A percentile compares a stretch with the other conserved stretches of the same genome.
phyloP scores from a whole-genome alignment of 2,113 vertebrate species.

The Sorex araneus region DNA sequence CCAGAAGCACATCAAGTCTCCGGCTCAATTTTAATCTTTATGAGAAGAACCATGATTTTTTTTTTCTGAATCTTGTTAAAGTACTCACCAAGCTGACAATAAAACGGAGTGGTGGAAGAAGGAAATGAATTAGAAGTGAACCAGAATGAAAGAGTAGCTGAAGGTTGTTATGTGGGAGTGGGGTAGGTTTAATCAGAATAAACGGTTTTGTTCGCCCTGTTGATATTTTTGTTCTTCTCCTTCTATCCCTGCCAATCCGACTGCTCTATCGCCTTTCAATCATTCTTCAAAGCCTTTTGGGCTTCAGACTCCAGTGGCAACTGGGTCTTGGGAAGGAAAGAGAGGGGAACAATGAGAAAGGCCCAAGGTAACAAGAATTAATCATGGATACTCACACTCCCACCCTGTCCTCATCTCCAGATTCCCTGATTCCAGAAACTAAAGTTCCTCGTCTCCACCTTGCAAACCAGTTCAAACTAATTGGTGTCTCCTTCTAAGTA shows the following conservation, averaged over 20 bases:
- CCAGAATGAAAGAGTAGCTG: not conserved
- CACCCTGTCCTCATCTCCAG: not conserved
- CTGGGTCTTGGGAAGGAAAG: not conserved
- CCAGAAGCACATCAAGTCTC: not conserved
- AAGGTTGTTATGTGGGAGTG: not conserved
- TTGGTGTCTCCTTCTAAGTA: not conserved
- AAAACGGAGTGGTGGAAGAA: not conserved
- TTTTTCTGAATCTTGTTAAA: not conserved
- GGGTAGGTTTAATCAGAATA: not conserved
- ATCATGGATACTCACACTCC: accelerated
- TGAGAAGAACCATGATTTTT: not conserved
- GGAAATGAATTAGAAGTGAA: not conserved
- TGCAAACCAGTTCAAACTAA: not conserved
- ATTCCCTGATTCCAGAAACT: not conserved
- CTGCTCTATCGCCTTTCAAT: not conserved
- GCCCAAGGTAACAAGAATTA: not conserved
- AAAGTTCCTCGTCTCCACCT: not conserved
- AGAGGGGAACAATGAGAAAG: not conserved
- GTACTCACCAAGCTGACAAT: not conserved
- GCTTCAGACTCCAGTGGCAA: not conserved
- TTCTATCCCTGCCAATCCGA: not conserved
- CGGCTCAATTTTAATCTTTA: not conserved
- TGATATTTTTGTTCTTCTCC: not conserved
- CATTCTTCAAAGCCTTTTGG: not conserved
- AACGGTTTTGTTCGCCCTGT: not conserved